Evolutionary conservation across 2,888 invertebrate genomes (phyloP).

Genomic region (Rotaria macrura): DNA sequence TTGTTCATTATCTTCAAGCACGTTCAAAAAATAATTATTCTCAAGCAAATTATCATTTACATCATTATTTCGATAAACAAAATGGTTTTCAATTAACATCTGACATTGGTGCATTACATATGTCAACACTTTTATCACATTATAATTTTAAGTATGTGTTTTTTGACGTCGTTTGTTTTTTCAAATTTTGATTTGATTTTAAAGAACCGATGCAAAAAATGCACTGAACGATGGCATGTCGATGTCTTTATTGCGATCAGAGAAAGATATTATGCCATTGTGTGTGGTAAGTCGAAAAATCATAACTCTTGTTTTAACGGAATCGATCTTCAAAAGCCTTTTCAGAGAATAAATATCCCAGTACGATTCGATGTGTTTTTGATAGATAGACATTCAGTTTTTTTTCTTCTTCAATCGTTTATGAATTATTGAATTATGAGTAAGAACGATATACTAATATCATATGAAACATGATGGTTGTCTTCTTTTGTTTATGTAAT

Average conservation of each 20-base stretch:
- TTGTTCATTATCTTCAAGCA: slow-evolving; percentile 17
- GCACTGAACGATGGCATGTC: background rate
- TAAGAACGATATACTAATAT: no score
- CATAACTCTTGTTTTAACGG: no score
- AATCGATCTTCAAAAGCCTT: no score
- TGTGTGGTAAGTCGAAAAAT: background rate
- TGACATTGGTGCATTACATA: slow-evolving; percentile 15
- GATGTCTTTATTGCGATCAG: background rate
- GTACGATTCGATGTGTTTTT: no score
- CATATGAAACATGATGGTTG: no score
- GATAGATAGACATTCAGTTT: no score
- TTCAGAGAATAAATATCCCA: no score
- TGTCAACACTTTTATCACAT: slow-evolving; percentile 2
- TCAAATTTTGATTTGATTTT: background rate
- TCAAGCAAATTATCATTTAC: slow-evolving; percentile 11
- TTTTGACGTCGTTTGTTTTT: background rate
- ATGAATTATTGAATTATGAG: no score
- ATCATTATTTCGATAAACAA: slow-evolving; percentile 22
- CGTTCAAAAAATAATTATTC: slow-evolving; percentile 19
- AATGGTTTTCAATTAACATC: slow-evolving; percentile 20
- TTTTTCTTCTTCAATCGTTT: no score
- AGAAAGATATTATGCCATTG: slow-evolving; percentile 19
- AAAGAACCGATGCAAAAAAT: background rate
- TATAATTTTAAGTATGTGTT: background rate
- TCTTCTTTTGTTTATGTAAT: no score